Conservation (phyloP, 2,113 vertebrate genomes). For the Gobiocypris rarus region DNA sequence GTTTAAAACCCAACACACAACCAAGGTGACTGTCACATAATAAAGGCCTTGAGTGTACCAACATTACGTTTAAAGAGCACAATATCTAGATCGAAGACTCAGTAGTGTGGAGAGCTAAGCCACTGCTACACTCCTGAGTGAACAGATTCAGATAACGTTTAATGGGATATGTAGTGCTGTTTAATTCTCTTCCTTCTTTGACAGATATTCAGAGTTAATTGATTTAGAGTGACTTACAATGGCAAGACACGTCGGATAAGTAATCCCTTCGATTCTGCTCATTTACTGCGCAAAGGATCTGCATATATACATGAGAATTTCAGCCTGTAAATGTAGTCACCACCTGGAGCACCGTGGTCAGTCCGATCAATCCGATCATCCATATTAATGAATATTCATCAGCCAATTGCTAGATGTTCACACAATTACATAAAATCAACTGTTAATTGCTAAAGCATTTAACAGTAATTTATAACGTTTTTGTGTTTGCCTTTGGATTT, state of each 20-base stretch:
- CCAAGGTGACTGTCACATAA: slow-evolving; percentile 56
- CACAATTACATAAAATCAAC: slow-evolving; percentile 43
- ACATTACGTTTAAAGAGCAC: slow-evolving; percentile 44
- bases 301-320: slow-evolving; percentile 5
- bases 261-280: background rate
- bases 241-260: background rate
- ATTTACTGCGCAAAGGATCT: slow-evolving; percentile 1
- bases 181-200: background rate
- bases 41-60: slow-evolving; percentile 36
- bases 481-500: no score
- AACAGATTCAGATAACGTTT: slow-evolving; percentile 6
- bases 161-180: slow-evolving; percentile 10
- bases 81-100: slow-evolving; percentile 7
- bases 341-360: background rate
- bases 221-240: slow-evolving; percentile 17
- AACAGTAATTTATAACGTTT: no score
- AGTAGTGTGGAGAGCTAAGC: slow-evolving; percentile 12
- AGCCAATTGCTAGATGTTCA: background rate
- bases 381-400: slow-evolving; percentile 40
- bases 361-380: slow-evolving; percentile 35
- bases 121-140: background rate
- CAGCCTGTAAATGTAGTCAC: background rate
- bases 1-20: slow-evolving; percentile 53
- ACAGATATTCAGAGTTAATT: background rate
- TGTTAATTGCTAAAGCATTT: slow-evolving; percentile 3